Evolutionary conservation across 2,113 vertebrate species (phyloP), one percentile per base, ranked within the genome.

Genomic region (Oenanthe melanoleuca): DNA sequence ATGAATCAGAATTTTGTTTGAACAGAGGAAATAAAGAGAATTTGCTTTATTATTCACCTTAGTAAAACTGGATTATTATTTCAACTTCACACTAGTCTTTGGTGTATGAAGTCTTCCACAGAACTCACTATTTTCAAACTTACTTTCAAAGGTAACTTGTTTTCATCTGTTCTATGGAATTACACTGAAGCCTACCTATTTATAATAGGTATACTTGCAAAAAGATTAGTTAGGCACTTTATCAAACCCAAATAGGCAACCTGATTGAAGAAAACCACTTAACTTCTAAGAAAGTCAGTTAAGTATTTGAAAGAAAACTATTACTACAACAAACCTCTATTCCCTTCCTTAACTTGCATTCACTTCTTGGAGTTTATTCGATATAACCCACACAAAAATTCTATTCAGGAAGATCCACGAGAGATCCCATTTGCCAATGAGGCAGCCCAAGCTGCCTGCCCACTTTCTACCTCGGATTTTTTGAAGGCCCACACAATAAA

Each of bases 241-340:
- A 64, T 26, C 21, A 88, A 88, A 25, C 8, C 53, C 55, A 57
- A 72, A 52, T 14, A 50, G 7, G 25, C 13, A 66, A 50, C 1
- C 3, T 28, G 14, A 50, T 7, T 1, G 0, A 56, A 49, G 80
- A 70, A 12, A 21, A 1, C 4, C 1, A 16, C 53, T 9, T n/a
- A 29, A 38, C 13, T 40, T 34, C 21, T 52, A 24, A 57, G 9
- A 18, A 69, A 38, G 14, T 26, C 8, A 42, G 3, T 44, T 31
- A 73, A 37, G 5, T 49, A 22, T 37, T 33, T 89, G 34, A 65
- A 67, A 77, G 25, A 20, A 3, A 67, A 28, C 0, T 12, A 3
- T 28, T 59, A 33, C 4, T 33, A 22, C 14, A 50, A 60, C 34
- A 37, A 37, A 37, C 3, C 2, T 56, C 15, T 85, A 26, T 14